phyloP scores from a whole-genome alignment of 2,113 vertebrate genomes.

The Propithecus coquereli region DNA sequence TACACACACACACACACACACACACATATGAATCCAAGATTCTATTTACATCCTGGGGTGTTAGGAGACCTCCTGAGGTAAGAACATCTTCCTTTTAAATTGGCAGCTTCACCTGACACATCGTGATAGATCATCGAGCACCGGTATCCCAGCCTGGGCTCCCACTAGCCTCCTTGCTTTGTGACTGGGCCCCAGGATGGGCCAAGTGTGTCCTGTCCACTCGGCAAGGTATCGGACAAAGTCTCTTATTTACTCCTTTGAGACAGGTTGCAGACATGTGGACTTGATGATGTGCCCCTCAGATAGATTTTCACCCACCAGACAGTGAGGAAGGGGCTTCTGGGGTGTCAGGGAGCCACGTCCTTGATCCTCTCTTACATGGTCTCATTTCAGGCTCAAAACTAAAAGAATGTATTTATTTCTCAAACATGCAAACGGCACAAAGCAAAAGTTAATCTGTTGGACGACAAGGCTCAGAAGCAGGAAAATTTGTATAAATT shows the following conservation, averaged over 20 bases:
- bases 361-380: not conserved
- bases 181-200: not conserved
- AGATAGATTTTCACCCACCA: not conserved
- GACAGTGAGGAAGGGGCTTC: not conserved
- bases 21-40: not conserved
- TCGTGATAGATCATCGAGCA: not conserved
- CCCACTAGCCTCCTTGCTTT: not conserved
- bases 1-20: too few relatives aligned
- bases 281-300: not conserved
- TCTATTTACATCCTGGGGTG: not conserved
- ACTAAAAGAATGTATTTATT: not conserved
- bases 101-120: not conserved
- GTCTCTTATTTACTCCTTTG: not conserved
- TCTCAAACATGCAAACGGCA: not conserved
- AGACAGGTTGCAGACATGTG: not conserved
- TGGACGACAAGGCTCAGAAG: not conserved
- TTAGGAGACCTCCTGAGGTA: not conserved
- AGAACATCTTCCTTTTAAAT: not conserved
- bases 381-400: not conserved
- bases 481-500: not conserved
- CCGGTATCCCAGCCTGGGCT: not conserved
- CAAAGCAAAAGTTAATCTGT: not conserved
- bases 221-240: not conserved
- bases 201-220: not conserved
- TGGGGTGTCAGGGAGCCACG: not conserved